Evolutionary conservation across 30 jellyfish, hydroid and myxozoan genomes (phyloP).

Genomic region (Kudoa iwatai): DNA sequence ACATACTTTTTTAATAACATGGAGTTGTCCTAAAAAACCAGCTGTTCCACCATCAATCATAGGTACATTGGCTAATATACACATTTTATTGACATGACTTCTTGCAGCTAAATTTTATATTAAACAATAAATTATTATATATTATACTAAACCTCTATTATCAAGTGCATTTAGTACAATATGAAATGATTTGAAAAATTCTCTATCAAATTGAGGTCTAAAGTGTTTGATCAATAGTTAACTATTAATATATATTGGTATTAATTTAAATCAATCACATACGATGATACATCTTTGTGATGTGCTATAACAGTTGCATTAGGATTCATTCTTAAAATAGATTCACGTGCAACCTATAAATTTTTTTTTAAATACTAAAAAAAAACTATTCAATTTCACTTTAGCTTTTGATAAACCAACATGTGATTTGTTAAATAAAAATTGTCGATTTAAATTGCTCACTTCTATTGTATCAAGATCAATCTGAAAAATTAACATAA

Average conservation of each 20-base stretch:
- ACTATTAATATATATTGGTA: too few species aligned
- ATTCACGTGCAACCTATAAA: too few species aligned
- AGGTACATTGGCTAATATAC: slow-evolving; percentile 76
- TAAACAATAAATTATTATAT: background rate
- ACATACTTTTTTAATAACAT: slow-evolving; percentile 22
- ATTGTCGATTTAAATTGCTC: slow-evolving; percentile 59
- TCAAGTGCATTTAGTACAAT: slow-evolving; percentile 66
- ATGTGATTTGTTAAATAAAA: slow-evolving; percentile 44
- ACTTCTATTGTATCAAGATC: slow-evolving; percentile 87
- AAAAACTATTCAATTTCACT: slow-evolving; percentile 1
- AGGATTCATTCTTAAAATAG: background rate
- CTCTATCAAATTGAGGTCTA: slow-evolving; percentile 24
- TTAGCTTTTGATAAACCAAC: slow-evolving; percentile 68
- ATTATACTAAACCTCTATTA: slow-evolving; percentile 9
- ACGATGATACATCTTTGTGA: background rate
- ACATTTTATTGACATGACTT: slow-evolving; percentile 71
- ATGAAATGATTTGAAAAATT: slow-evolving; percentile 24
- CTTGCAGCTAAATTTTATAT: slow-evolving; percentile 20
- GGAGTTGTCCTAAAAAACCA: slow-evolving; percentile 77
- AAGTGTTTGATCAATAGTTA: too few species aligned
- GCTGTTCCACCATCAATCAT: slow-evolving; percentile 81
- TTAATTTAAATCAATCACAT: too few species aligned
- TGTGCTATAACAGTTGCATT: background rate
- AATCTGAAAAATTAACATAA: too few species aligned
- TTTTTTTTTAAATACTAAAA: too few species aligned